Evolutionary conservation across 2,113 vertebrate genomes (phyloP).

Genomic region (Setophaga coronata): DNA sequence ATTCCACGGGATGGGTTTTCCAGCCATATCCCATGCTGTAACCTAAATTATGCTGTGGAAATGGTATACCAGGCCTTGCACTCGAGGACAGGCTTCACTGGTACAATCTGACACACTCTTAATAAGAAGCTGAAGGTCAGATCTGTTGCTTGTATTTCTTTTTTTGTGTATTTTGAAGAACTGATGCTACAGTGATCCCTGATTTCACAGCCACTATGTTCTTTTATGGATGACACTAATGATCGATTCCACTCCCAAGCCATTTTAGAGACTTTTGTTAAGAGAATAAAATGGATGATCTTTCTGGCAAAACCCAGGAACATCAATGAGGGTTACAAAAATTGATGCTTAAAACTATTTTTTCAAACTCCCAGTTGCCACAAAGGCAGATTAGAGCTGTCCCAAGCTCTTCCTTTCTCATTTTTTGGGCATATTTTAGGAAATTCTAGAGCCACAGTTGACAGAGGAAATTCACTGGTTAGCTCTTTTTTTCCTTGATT

Average conservation of each 20-base stretch:
- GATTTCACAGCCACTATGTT: neutral
- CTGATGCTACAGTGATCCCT: neutral
- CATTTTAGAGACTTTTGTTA: neutral
- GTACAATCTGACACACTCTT: neutral
- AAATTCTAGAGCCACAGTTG: neutral
- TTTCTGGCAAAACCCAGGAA: neutral
- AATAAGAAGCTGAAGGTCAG: neutral
- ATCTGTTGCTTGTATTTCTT: neutral
- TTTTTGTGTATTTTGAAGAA: neutral
- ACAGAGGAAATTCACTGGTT: neutral
- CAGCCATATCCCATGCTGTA: neutral
- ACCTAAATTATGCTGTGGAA: neutral
- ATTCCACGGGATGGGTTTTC: neutral
- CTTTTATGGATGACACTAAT: neutral
- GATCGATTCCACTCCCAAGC: neutral
- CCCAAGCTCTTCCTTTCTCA: neutral
- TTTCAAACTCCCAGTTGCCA: neutral
- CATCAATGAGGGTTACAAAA: neutral
- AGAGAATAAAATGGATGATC: neutral
- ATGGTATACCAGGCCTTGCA: neutral
- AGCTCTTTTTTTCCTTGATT: neutral
- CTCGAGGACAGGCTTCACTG: fast-evolving
- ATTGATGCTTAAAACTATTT: neutral
- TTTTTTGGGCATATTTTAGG: neutral
- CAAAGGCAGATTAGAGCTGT: neutral